Percentiles rank a stretch among this genome's conserved stretches.
phyloP scores from a whole-genome alignment of 2,797 vertebrate genomes.

The Acanthopagrus latus region DNA sequence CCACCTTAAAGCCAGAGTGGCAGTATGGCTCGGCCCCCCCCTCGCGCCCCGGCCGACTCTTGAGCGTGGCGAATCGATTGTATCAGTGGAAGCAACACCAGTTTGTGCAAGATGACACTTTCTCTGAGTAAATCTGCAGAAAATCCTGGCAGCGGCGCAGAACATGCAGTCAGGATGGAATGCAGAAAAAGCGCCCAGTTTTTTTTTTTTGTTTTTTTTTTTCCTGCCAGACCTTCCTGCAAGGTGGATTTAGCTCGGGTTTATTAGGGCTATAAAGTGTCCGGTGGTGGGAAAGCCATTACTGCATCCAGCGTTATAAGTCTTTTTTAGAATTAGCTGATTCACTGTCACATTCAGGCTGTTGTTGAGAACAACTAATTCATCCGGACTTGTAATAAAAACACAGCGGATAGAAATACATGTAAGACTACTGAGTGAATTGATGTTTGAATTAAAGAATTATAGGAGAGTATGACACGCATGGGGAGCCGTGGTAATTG shows the following conservation, averaged over 20 bases:
- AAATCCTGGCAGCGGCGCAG: constrained; percentile 84
- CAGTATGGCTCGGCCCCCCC: constrained; percentile 49
- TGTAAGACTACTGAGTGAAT: neutral
- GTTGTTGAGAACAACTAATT: constrained; percentile 16
- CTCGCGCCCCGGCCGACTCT: constrained; percentile 41
- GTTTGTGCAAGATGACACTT: constrained; percentile 89
- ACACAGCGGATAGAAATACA: constrained; percentile 3
- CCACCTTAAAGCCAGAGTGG: constrained; percentile 73
- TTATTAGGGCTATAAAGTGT: constrained; percentile 82
- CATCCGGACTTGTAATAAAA: constrained; percentile 27
- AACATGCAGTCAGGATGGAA: constrained; percentile 84
- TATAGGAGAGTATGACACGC: constrained; percentile 27
- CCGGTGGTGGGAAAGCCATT: constrained; percentile 80
- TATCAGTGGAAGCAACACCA: constrained; percentile 88
- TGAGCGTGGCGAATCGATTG: constrained; percentile 91
- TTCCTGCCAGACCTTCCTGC: constrained; percentile 78
- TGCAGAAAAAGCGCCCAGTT: constrained; percentile 67
- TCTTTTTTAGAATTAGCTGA: constrained; percentile 47
- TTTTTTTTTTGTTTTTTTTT: constrained; percentile 15
- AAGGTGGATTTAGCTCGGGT: constrained; percentile 81
- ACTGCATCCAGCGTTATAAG: constrained; percentile 52
- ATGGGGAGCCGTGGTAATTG: constrained; percentile 40
- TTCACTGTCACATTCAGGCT: constrained; percentile 44
- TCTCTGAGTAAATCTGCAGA: constrained; percentile 87
- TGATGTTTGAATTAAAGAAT: constrained; percentile 37